A percentile compares a stretch with the other conserved stretches of the same genome.
Evolutionary conservation across 2,888 invertebrate species (phyloP).

Genomic region (Orthosia gracilis): DNA sequence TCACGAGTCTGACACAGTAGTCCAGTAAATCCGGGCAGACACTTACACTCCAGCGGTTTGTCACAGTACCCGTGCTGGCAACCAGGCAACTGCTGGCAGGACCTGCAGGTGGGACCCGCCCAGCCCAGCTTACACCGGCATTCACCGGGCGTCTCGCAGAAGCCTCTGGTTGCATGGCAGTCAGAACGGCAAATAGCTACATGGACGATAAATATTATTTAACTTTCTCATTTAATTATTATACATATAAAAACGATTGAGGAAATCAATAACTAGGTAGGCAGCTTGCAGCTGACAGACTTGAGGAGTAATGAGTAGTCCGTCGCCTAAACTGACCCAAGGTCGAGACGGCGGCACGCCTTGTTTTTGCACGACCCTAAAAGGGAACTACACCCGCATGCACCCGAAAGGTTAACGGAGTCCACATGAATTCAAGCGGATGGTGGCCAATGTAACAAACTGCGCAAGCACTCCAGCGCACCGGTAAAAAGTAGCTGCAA

Average conservation of each 20-base stretch:
- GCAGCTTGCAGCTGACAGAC: too few species aligned
- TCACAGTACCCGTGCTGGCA: slow-evolving; percentile 97
- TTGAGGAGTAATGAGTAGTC: background rate
- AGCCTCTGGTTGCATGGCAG: slow-evolving; percentile 96
- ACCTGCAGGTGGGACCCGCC: slow-evolving; percentile 96
- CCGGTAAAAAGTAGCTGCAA: background rate
- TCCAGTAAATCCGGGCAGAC: slow-evolving; percentile 97
- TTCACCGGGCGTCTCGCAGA: slow-evolving; percentile 96
- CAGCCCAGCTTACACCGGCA: slow-evolving; percentile 98
- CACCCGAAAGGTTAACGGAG: background rate
- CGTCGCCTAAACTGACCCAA: too few species aligned
- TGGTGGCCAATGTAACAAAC: too few species aligned
- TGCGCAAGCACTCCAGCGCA: background rate
- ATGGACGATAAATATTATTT: background rate
- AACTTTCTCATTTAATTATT: background rate
- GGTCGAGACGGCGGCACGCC: background rate
- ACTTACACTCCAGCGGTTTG: slow-evolving; percentile 97
- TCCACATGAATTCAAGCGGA: background rate
- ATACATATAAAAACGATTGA: background rate
- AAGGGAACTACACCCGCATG: too few species aligned
- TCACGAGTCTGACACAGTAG: slow-evolving; percentile 96
- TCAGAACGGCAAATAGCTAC: slow-evolving; percentile 96
- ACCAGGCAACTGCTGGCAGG: slow-evolving; percentile 97
- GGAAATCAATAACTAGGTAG: background rate
- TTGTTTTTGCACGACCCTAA: too few species aligned